Evolutionary conservation across 2,797 vertebrate genomes (phyloP), one percentile per base, ranked within the genome.

Genomic region (Enteromius treurensis): DNA sequence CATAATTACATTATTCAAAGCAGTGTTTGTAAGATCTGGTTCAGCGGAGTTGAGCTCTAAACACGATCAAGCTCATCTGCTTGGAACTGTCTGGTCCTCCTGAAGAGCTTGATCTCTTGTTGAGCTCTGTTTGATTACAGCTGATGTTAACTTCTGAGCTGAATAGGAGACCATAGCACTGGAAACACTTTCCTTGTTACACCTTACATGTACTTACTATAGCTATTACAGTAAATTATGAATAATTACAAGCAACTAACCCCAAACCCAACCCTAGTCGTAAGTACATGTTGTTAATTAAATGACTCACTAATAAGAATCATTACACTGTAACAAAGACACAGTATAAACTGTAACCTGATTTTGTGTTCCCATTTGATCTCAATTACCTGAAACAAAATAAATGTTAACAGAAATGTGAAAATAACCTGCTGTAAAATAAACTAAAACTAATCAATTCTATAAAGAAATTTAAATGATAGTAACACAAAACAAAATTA

Each of bases 31-130:
- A 2, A 37, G 45, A 4, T 60, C 42, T 32, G 60, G 32, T 58
- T 19, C 37, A 23, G 42, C 58, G 10, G 49, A 17, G 21, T 15
- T 45, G 23, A 88, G 86, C 91, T 91, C 91, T 87, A 76, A 76
- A 34, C 68, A 88, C 70, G 40, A 29, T 71, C 11, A 21, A 26
- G 13, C 19, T 68, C 19, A 6, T 37, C 19, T 40, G 34, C 32
- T 34, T 37, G 34, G 11, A 21, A 11, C 19, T 21, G 19, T 68
- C 19, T 40, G 21, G 19, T 21, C 10, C 10, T n/a, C 34, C 2
- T 3, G 34, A 40, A n/a, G 9, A 68, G 4, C 19, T 68, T 14
- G 34, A 40, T 42, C n/a, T 68, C 37, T 69, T n/a, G 67, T n/a
- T 69, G 10, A 23, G 67, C 19, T 68, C 4, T 68, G 34, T 23